Evolutionary conservation across 2,797 vertebrate species (phyloP).

Genomic region (Paedocypris micromegethes): DNA sequence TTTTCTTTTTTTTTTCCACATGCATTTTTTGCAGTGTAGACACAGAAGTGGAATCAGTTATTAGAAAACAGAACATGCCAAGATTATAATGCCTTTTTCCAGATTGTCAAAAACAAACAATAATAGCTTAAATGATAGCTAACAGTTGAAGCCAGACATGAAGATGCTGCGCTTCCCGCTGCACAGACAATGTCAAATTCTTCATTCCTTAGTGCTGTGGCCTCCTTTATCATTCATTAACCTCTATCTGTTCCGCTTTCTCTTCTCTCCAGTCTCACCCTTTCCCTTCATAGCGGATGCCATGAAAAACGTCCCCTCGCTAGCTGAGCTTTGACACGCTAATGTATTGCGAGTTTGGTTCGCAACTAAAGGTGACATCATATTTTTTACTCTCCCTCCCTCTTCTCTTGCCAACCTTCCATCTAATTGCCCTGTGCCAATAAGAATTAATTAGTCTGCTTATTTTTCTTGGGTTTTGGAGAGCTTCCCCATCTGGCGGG

Average conservation of each 20-base stretch:
- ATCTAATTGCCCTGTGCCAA: conserved; percentile 98
- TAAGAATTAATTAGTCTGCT: conserved; percentile 99
- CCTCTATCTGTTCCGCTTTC: conserved; percentile 63
- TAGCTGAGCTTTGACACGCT: conserved; percentile 69
- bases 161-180: background rate
- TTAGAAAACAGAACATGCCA: too few relatives aligned
- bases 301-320: conserved; percentile 64
- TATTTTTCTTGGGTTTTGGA: conserved; percentile 93
- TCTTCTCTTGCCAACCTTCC: conserved; percentile 71
- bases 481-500: conserved; percentile 95
- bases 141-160: too few relatives aligned
- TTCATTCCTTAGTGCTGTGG: conserved; percentile 60
- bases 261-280: conserved; percentile 60
- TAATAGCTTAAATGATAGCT: too few relatives aligned
- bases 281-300: conserved; percentile 59
- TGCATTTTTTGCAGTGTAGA: too few relatives aligned
- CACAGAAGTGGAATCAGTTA: too few relatives aligned
- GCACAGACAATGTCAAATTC: conserved; percentile 58
- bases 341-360: conserved; percentile 76
- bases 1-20: too few relatives aligned
- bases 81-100: too few relatives aligned
- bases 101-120: too few relatives aligned
- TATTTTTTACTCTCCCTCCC: conserved; percentile 73
- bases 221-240: conserved; percentile 85
- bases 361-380: conserved; percentile 87